Base-by-base conservation (phyloP, 2,113 vertebrate species). In the Gopherus flavomarginatus region DNA sequence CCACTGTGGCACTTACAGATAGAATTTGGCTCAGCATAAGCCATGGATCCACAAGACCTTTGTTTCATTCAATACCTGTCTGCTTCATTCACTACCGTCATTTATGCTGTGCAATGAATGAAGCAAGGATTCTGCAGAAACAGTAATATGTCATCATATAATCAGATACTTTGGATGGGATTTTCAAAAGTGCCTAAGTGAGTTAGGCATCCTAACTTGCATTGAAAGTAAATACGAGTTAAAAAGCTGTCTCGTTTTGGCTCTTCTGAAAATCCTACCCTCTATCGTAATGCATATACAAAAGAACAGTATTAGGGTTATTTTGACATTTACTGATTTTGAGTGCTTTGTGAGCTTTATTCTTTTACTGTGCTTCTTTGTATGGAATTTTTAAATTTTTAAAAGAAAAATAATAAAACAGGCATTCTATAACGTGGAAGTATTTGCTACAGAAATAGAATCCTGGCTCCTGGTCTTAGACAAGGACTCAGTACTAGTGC, bases 91-190 rank as follows among this genome's bases (percentile, higher is more conserved):
- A 84, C 62, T 83, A 52, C 42, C 26, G 38, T 95, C 83, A 86
- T 79, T 3, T 81, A 86, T 90, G 94, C 72, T 29, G 50, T 31
- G 16, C 57, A 93, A 72, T 80, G 75, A 78, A 94, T 86, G 85
- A 95, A 59, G 54, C 44, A 62, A n/a, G 47, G 29, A 8, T 89
- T 96, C 92, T 96, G 82, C 50, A 81, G 88, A 91, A 93, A 57
- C 54, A 85, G 90, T 80, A 4, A 90, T 80, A 4, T 90, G 82
- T 92, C 75, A 50, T 94, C 87, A 94, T 91, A 35, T 83, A 83
- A 88, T 90, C 89, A 91, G 81, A 95, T 87, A 57, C 72, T 1
- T 0, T n/a, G 77, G 82, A 38, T 85, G 79, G 47, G 52, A 49
- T 94, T 95, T 95, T 92, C 57, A 88, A 92, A 90, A 95, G 38